Conservation (phyloP, 2,888 invertebrate genomes). For the Amaurobius ferox region DNA sequence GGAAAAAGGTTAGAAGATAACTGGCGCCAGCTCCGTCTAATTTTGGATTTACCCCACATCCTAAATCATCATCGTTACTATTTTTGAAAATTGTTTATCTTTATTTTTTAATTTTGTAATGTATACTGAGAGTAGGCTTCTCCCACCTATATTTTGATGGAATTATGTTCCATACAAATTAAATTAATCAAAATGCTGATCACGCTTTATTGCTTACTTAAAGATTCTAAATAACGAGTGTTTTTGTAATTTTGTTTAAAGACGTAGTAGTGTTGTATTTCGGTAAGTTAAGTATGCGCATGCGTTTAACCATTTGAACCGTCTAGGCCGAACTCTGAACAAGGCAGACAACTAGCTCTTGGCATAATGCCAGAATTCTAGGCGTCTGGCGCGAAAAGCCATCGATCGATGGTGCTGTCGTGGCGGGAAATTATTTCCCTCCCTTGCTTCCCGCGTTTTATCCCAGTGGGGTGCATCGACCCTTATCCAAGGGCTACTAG, state of each 20-base stretch:
- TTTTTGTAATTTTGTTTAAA: too few species aligned
- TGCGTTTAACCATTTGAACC: constrained; percentile 44
- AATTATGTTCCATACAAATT: too few species aligned
- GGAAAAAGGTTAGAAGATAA: neutral
- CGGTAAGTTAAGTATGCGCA: constrained; percentile 24
- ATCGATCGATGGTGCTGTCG: constrained; percentile 58
- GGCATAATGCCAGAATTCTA: constrained; percentile 64
- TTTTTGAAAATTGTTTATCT: too few species aligned
- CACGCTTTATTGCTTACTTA: too few species aligned
- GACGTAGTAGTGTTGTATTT: constrained; percentile 2
- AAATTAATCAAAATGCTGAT: too few species aligned
- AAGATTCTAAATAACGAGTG: too few species aligned
- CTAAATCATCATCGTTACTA: neutral
- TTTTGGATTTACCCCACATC: neutral
- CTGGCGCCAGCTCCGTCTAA: neutral
- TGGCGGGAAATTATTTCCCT: constrained; percentile 48
- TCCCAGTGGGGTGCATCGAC: constrained; percentile 59
- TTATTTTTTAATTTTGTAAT: too few species aligned
- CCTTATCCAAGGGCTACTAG: constrained; percentile 22
- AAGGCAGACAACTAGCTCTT: constrained; percentile 46
- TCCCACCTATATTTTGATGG: too few species aligned
- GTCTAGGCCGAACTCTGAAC: constrained; percentile 36
- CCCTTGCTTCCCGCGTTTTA: constrained; percentile 19
- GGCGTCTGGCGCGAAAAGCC: constrained; percentile 71
- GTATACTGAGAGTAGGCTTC: too few species aligned